A percentile compares a stretch with the other conserved stretches of the same genome.
phyloP scores from a whole-genome alignment of 2,888 invertebrate genomes.

The Priocnemis perturbator region DNA sequence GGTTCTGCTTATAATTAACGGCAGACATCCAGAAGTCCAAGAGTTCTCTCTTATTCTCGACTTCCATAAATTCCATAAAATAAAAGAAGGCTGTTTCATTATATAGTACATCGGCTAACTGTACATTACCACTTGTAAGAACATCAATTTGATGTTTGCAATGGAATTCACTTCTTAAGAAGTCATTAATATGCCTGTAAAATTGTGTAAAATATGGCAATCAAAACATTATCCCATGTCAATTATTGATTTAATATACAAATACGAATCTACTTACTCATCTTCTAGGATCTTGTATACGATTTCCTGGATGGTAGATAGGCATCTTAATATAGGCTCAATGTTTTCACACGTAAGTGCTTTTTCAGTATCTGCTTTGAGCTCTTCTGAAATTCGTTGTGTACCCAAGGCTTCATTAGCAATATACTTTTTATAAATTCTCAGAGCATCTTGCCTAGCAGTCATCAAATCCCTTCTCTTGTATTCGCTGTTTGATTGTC shows the following conservation, averaged over 20 bases:
- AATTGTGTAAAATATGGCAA: constrained; percentile 18
- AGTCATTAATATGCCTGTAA: constrained; percentile 84
- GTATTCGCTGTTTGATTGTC: constrained; percentile 52
- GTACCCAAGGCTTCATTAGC: constrained; percentile 81
- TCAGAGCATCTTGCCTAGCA: constrained; percentile 79
- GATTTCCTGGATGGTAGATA: constrained; percentile 84
- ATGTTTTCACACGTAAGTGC: constrained; percentile 83
- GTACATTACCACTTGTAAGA: constrained; percentile 86
- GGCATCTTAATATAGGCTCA: constrained; percentile 82
- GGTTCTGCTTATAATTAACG: constrained; percentile 89
- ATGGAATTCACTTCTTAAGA: constrained; percentile 89
- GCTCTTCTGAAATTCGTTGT: constrained; percentile 79
- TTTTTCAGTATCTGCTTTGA: constrained; percentile 80
- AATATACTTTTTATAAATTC: constrained; percentile 87
- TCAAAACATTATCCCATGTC: too few relatives aligned
- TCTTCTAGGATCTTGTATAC: constrained; percentile 83
- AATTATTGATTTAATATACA: not conserved
- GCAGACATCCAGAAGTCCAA: constrained; percentile 95
- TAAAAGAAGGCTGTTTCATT: constrained; percentile 94
- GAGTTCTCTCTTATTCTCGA: constrained; percentile 85
- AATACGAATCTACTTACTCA: constrained; percentile 75
- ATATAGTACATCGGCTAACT: constrained; percentile 90
- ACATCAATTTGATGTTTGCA: constrained; percentile 96
- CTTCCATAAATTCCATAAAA: constrained; percentile 97
- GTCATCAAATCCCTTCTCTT: constrained; percentile 54